Base-by-base conservation (phyloP, 2,797 vertebrate species). In the Molossus molossus region DNA sequence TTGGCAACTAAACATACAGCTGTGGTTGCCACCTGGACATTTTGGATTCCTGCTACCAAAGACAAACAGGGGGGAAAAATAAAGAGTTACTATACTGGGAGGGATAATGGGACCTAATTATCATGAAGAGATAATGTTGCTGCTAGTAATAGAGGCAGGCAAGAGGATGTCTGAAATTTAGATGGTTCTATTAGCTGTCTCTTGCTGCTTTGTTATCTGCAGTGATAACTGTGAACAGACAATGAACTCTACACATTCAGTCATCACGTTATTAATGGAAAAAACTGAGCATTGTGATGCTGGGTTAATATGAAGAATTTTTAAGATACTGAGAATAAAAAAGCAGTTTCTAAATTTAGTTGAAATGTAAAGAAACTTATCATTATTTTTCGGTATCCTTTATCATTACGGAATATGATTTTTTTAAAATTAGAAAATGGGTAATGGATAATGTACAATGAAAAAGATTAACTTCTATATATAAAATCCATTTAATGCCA, bases 361-460 rank as follows among this genome's bases (percentile, higher is more conserved):
- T 29, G 5, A 89, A 89, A 93, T 76, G 58, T 87, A 72, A 79
- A 86, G 18, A 55, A 72, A 73, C 13, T 58, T 91, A 9, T 94
- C 48, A 81, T 92, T 91, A 76, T 57, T 93, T 95, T 92, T 94
- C 75, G 82, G 25, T 76, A 85, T 91, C 50, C 10, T 33, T 65
- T 81, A 55, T 94, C 40, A 79, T 58, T 50, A 45, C 48, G 9
- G 7, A 83, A 93, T 93, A 83, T 80, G 17, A 72, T 89, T 94
- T 94, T 94, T 96, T 96, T 93, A 69, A 20, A 86, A 94, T 92
- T 77, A 94, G 67, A 84, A 93, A 96, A 83, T 91, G 53, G 7
- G 8, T 79, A 90, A 91, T 67, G n/a, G 20, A 64, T 93, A 95
- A 92, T 20, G 27, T 65, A 65, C 15, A 95, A 77, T 86, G 77